Conservation (phyloP, 1,140 invertebrate genomes). For the Drosophila kanapiae region DNA sequence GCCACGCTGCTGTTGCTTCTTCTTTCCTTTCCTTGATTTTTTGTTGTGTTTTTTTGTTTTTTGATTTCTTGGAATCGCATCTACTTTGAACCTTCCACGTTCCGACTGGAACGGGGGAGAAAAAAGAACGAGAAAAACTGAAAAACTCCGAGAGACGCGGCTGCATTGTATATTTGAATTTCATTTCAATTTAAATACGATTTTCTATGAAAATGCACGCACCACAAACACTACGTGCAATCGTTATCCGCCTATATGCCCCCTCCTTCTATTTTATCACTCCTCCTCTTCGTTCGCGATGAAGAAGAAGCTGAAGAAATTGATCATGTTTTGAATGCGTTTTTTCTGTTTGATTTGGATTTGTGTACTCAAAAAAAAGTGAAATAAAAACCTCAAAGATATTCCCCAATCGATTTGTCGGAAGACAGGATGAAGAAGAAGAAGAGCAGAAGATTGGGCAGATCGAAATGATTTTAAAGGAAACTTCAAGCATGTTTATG, state of each 20-base stretch:
- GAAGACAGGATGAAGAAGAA: background rate
- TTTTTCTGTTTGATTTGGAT: constrained; percentile 44
- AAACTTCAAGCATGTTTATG: constrained; percentile 4
- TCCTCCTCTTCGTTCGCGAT: background rate
- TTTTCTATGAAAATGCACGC: constrained; percentile 84
- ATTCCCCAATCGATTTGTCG: background rate
- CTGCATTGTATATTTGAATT: constrained; percentile 83
- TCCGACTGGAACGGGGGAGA: constrained; percentile 32
- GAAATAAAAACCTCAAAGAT: constrained; percentile 2
- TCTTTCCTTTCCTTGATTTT: constrained; percentile 30
- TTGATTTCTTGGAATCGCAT: constrained; percentile 80
- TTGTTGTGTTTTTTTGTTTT: constrained; percentile 47
- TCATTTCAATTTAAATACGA: constrained; percentile 84
- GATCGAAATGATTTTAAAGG: background rate
- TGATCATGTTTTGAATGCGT: constrained; percentile 53
- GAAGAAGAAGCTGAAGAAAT: constrained; percentile 17
- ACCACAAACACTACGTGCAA: constrained; percentile 65
- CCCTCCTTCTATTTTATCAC: background rate
- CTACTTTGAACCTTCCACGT: constrained; percentile 79
- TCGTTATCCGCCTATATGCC: constrained; percentile 20
- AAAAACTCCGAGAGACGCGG: constrained; percentile 36
- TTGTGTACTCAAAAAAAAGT: constrained; percentile 25
- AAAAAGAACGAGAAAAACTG: constrained; percentile 8
- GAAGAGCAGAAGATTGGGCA: background rate
- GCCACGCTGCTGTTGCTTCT: constrained; percentile 12